Percentiles rank a stretch among this genome's conserved stretches.
Conservation (phyloP, 2,888 invertebrate species). For the Thymelicus acteon region DNA sequence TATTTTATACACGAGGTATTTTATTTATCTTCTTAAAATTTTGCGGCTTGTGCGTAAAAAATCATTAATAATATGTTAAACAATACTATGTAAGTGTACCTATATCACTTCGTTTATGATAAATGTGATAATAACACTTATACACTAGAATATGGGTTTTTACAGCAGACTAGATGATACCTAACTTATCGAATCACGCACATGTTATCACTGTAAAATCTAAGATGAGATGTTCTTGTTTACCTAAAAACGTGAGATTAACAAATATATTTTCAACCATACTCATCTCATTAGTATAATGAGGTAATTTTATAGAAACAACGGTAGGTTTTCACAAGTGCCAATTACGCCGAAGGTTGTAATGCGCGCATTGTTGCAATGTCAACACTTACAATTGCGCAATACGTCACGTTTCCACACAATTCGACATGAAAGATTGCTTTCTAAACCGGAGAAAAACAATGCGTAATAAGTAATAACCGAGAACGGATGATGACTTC, state of each 20-base stretch:
- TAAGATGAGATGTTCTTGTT: no score
- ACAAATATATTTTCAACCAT: background rate
- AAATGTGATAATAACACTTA: no score
- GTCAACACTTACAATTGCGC: constrained; percentile 16
- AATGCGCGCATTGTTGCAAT: constrained; percentile 25
- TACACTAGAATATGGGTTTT: no score
- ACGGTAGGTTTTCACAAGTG: constrained; percentile 15
- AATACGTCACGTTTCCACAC: constrained; percentile 30
- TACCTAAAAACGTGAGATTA: background rate
- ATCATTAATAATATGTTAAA: no score
- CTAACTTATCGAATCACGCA: no score
- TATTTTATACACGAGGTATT: no score
- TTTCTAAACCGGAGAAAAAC: constrained; percentile 31
- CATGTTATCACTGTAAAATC: no score
- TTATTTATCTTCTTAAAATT: no score
- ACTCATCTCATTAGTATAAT: background rate
- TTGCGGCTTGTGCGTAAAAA: no score
- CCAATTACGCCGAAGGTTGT: constrained; percentile 21
- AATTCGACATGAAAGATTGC: constrained; percentile 33
- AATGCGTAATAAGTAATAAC: constrained; percentile 24
- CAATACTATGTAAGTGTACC: no score
- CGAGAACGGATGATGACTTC: constrained; percentile 20
- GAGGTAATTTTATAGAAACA: constrained; percentile 12
- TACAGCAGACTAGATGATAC: no score
- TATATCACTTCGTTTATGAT: no score